Evolutionary conservation across 2,888 invertebrate genomes (phyloP).

Genomic region (Hesperia comma): DNA sequence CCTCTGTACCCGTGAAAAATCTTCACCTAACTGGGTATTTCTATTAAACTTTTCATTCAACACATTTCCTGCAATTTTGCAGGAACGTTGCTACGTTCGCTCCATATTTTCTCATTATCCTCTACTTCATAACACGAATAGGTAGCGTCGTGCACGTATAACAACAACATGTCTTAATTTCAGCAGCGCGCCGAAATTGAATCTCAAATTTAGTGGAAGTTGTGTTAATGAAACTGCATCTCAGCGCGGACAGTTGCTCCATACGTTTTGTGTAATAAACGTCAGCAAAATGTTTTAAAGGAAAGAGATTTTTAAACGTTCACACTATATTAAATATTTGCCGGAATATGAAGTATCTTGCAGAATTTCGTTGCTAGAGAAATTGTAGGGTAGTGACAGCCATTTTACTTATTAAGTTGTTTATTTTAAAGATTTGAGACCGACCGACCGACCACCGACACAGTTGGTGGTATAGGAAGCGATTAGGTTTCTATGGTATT

Average conservation of each 20-base stretch:
- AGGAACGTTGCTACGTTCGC: constrained; percentile 4
- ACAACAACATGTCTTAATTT: constrained; percentile 24
- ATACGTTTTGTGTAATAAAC: neutral
- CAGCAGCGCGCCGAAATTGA: constrained; percentile 20
- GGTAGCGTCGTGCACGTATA: constrained; percentile 22
- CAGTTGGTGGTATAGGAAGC: too few species aligned
- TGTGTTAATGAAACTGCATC: constrained; percentile 3
- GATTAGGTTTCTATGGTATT: too few species aligned
- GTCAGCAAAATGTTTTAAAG: neutral
- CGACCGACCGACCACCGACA: too few species aligned
- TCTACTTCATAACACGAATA: constrained; percentile 20
- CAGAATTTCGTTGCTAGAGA: too few species aligned
- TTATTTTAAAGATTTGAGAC: too few species aligned
- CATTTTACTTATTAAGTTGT: too few species aligned
- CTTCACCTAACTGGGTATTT: neutral
- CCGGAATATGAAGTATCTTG: neutral
- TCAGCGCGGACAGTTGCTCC: neutral
- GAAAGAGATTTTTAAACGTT: neutral
- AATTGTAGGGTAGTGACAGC: too few species aligned
- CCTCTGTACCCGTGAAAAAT: neutral
- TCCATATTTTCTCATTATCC: constrained; percentile 25
- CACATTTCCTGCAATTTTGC: constrained; percentile 10
- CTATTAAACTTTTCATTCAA: constrained; percentile 50
- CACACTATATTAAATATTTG: neutral
- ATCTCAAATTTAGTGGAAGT: constrained; percentile 19